These are phyloP conservation scores for Mesocentrotus franciscanus DNA, from an alignment of 53 echinoderm and acorn worm species.

Conservation along the genomic window DNA sequence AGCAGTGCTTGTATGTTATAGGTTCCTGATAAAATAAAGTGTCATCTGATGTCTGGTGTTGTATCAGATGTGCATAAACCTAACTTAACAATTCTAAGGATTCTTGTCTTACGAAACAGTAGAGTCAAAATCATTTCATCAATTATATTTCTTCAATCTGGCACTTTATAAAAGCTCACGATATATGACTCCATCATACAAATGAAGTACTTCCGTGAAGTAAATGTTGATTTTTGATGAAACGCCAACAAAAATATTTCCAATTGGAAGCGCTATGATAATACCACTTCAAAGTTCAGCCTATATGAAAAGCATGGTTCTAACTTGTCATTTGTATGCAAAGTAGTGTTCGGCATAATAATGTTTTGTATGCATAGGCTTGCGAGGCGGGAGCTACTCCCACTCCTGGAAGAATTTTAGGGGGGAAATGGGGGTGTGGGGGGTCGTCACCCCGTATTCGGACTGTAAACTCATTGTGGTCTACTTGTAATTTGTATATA, in stretches of 20 bases:
- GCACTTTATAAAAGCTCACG: background rate
- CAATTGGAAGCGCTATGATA: background rate
- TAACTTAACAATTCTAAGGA: too few species aligned
- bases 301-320: background rate
- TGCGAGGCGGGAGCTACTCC: too few species aligned
- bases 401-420: too few species aligned
- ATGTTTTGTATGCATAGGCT: background rate
- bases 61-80: too few species aligned
- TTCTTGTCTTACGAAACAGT: too few species aligned
- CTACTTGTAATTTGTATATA: too few species aligned
- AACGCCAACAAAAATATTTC: background rate
- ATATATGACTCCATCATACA: background rate
- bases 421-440: too few species aligned
- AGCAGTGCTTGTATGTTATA: too few species aligned
- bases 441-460: too few species aligned
- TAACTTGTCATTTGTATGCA: background rate
- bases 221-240: background rate
- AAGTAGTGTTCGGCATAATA: background rate
- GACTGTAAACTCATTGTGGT: too few species aligned
- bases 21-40: too few species aligned
- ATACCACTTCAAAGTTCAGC: background rate
- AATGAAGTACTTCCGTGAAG: conserved; percentile 5
- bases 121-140: background rate
- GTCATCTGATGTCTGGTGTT: too few species aligned
- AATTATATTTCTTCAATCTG: background rate